These are phyloP conservation scores for Ptilorrhoa leucosticta DNA, from an alignment of 2,113 vertebrate species.

Conservation along the genomic window DNA sequence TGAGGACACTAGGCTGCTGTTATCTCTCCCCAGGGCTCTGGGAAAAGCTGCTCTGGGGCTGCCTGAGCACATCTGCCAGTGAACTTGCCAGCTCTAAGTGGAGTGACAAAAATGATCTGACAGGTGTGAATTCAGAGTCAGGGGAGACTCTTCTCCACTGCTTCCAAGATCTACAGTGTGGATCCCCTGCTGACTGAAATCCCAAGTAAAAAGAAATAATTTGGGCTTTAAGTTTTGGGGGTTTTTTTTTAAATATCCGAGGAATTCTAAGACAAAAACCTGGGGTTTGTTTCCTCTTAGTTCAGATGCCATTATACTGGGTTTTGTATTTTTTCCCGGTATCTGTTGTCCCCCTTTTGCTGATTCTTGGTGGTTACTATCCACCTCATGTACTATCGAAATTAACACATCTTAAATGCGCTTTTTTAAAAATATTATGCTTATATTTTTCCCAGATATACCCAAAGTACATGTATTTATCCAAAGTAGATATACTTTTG, in stretches of 20 bases:
- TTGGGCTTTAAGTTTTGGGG: fast-evolving
- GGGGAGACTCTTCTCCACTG: not conserved
- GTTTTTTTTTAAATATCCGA: not conserved
- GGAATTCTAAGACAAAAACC: not conserved
- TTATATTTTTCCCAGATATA: not conserved
- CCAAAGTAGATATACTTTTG: not conserved
- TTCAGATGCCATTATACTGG: not conserved
- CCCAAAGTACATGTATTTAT: not conserved
- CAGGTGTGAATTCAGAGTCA: not conserved
- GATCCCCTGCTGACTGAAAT: not conserved
- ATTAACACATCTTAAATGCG: not conserved
- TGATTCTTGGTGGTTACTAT: not conserved
- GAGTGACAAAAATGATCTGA: not conserved
- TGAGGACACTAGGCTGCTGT: not conserved
- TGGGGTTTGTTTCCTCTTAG: fast-evolving
- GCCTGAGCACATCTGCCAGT: not conserved
- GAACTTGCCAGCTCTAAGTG: not conserved
- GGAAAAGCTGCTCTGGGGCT: not conserved
- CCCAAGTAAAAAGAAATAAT: fast-evolving
- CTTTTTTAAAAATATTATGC: not conserved
- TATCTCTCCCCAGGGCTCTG: not conserved
- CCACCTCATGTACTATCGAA: not conserved
- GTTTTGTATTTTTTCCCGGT: not conserved
- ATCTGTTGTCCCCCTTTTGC: fast-evolving
- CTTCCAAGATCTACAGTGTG: not conserved